phyloP scores from a whole-genome alignment of 2,888 invertebrate species.

The Syrphus vitripennis region DNA sequence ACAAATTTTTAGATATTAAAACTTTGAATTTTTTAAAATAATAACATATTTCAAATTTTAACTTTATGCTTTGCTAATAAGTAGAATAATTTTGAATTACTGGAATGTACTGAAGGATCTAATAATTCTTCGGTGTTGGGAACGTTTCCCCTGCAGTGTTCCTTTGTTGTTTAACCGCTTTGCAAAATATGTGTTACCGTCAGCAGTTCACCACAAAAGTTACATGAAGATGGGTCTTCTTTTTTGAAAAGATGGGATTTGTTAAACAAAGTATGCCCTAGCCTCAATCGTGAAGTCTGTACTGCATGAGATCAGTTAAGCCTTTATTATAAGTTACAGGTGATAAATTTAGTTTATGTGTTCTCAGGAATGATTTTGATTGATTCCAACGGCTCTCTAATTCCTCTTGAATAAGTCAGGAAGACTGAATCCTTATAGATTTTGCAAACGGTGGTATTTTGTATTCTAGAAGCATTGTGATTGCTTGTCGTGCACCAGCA shows the following conservation, averaged over 20 bases:
- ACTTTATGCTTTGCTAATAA: too few species aligned
- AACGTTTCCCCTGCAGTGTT: too few species aligned
- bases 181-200: neutral
- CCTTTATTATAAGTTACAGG: neutral
- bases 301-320: neutral
- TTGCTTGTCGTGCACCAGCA: neutral
- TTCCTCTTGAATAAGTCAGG: neutral
- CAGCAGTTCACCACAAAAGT: neutral
- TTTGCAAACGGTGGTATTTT: neutral
- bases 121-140: too few species aligned
- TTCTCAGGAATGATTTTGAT: neutral
- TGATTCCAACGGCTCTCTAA: neutral
- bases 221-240: neutral
- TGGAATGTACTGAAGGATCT: too few species aligned
- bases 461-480: neutral
- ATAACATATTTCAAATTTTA: too few species aligned
- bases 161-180: too few species aligned
- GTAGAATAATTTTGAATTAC: too few species aligned
- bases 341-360: neutral
- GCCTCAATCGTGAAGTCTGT: neutral
- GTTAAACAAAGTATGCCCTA: neutral
- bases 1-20: too few species aligned
- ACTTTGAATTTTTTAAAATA: too few species aligned
- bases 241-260: neutral
- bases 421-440: neutral